Percentiles rank a stretch among this genome's conserved stretches.
These are phyloP conservation scores for Typhlomys cinereus DNA, from an alignment of 2,113 vertebrate genomes.

Conservation along the genomic window DNA sequence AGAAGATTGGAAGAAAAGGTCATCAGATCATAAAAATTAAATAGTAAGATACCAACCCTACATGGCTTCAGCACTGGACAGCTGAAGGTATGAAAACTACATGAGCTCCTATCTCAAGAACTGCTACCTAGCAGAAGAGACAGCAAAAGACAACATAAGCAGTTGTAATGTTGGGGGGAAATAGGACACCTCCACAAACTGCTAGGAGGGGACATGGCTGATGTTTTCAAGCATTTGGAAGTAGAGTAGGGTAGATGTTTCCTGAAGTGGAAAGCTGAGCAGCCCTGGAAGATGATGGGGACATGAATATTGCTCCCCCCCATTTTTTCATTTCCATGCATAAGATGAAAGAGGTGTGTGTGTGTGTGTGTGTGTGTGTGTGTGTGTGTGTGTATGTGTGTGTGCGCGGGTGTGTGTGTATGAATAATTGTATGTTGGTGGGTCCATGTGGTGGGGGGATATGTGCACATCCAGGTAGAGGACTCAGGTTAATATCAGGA, in stretches of 20 bases:
- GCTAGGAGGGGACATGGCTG: neutral
- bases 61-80: neutral
- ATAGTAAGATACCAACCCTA: conserved; percentile 38
- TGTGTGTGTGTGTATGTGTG: too few relatives aligned
- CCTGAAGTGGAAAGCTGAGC: neutral
- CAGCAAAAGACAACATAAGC: neutral
- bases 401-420: too few relatives aligned
- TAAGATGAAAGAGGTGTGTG: too few relatives aligned
- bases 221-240: neutral
- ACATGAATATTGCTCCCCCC: too few relatives aligned
- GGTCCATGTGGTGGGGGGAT: too few relatives aligned
- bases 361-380: too few relatives aligned
- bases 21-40: neutral
- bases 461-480: too few relatives aligned
- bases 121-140: conserved; percentile 16
- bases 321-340: too few relatives aligned
- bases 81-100: neutral
- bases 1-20: conserved; percentile 26
- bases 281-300: neutral
- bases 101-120: neutral
- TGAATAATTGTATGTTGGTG: too few relatives aligned
- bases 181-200: neutral
- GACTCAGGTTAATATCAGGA: too few relatives aligned
- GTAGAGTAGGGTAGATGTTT: neutral
- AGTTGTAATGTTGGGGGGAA: neutral